Percentiles rank a stretch among this genome's conserved stretches.
phyloP scores from a whole-genome alignment of 2,797 vertebrate species.

The Anabacerthia variegaticeps region DNA sequence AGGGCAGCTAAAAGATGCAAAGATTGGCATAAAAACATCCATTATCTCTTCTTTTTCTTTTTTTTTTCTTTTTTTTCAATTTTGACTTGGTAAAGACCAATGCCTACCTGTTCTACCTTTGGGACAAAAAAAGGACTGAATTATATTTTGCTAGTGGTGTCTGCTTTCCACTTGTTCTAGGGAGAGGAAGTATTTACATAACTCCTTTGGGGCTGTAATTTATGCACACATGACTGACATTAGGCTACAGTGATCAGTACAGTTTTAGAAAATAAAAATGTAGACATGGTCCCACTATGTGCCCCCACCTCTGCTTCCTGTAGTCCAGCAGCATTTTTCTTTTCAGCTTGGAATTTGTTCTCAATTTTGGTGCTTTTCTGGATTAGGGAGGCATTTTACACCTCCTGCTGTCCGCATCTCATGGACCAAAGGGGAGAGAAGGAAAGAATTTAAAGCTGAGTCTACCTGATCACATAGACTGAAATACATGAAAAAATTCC shows the following conservation, averaged over 20 bases:
- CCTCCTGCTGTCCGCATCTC: background rate
- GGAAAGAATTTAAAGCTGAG: background rate
- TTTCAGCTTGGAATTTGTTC: background rate
- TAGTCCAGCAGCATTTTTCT: background rate
- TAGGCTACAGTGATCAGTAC: background rate
- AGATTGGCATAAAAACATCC: background rate
- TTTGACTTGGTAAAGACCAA: background rate
- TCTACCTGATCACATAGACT: background rate
- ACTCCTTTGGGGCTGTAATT: constrained; percentile 1
- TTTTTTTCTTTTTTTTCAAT: background rate
- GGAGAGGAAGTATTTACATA: background rate
- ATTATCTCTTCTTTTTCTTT: background rate
- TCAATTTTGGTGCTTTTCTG: constrained; percentile 1
- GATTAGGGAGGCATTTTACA: background rate
- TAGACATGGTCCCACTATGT: background rate
- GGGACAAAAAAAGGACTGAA: background rate
- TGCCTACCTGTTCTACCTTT: background rate
- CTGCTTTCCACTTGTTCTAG: constrained; percentile 8
- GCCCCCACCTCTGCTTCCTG: background rate
- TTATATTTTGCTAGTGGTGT: background rate
- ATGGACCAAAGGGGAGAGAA: background rate
- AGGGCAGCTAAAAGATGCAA: background rate
- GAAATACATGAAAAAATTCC: background rate
- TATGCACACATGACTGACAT: background rate
- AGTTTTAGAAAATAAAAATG: background rate